Percentiles rank a stretch among this genome's conserved stretches.
Conservation (phyloP, 1,140 invertebrate genomes). For the Hydropsyche tenuis region DNA sequence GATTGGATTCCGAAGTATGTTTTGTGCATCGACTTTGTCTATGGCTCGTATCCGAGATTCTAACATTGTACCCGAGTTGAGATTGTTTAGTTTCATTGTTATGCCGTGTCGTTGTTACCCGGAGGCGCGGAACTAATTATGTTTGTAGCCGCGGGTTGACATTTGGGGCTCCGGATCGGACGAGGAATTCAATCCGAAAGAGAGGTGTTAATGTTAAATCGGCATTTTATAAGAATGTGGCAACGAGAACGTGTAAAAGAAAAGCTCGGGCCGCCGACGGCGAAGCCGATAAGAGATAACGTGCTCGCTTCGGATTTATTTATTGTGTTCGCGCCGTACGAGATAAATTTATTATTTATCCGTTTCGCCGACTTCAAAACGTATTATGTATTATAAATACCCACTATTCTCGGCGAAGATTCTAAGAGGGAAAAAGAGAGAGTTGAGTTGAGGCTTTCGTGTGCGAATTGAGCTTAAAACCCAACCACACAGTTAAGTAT, state of each 20-base stretch:
- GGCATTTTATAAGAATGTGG: slow-evolving; percentile 36
- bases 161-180: slow-evolving; percentile 29
- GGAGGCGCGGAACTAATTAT: slow-evolving; percentile 47
- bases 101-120: slow-evolving; percentile 31
- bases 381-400: no score
- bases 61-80: not conserved
- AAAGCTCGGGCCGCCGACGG: slow-evolving; percentile 14
- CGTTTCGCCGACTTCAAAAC: not conserved
- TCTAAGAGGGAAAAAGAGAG: no score
- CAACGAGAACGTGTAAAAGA: slow-evolving; percentile 12
- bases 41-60: no score
- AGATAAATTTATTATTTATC: slow-evolving; percentile 17
- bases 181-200: slow-evolving; percentile 39
- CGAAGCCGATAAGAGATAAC: slow-evolving; percentile 11
- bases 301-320: not conserved
- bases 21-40: no score
- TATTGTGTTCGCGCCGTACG: slow-evolving; percentile 4
- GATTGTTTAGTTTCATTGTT: slow-evolving; percentile 30
- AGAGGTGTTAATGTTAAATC: slow-evolving; percentile 33
- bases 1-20: no score
- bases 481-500: not conserved
- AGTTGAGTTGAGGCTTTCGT: no score
- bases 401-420: no score
- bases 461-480: not conserved
- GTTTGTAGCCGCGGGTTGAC: slow-evolving; percentile 35